Percentiles rank a stretch among this genome's conserved stretches.
phyloP scores from a whole-genome alignment of 2,797 vertebrate genomes.

The Hozukius guyotensis region DNA sequence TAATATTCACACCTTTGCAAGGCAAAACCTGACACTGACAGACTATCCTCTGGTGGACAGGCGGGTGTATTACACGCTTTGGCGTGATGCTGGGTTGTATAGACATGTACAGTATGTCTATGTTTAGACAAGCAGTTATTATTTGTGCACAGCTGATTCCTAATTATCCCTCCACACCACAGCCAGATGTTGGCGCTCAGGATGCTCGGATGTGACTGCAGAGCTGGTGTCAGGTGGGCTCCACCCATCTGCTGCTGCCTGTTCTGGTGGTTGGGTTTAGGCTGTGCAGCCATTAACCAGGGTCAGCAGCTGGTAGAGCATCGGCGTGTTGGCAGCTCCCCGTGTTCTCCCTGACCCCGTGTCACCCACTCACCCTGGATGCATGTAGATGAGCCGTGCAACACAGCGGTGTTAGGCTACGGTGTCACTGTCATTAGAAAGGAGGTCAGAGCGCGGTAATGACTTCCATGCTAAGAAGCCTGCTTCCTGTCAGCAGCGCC shows the following conservation, averaged over 20 bases:
- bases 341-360: conserved; percentile 49
- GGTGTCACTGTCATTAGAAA: conserved; percentile 58
- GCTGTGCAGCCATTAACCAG: conserved; percentile 59
- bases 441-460: conserved; percentile 64
- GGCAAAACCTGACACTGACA: not conserved
- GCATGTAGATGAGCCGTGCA: conserved; percentile 68
- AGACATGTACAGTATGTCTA: not conserved
- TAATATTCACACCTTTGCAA: too few relatives aligned
- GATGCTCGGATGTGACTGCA: not conserved
- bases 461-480: conserved; percentile 66
- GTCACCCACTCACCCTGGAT: conserved; percentile 37
- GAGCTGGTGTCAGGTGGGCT: conserved; percentile 22
- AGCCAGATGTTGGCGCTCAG: conserved; percentile 29
- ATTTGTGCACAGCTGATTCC: conserved; percentile 20
- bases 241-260: conserved; percentile 27
- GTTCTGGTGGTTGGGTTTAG: not conserved
- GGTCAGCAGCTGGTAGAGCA: conserved; percentile 71
- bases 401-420: conserved; percentile 45
- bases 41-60: not conserved
- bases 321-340: conserved; percentile 63
- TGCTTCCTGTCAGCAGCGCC: conserved; percentile 70
- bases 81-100: not conserved
- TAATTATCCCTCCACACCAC: not conserved
- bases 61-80: too few relatives aligned
- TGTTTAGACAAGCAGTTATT: conserved; percentile 7